Evolutionary conservation across 2,113 vertebrate genomes (phyloP), one percentile per base, ranked within the genome.

Genomic region (Stomatorhinus ivindoensis): DNA sequence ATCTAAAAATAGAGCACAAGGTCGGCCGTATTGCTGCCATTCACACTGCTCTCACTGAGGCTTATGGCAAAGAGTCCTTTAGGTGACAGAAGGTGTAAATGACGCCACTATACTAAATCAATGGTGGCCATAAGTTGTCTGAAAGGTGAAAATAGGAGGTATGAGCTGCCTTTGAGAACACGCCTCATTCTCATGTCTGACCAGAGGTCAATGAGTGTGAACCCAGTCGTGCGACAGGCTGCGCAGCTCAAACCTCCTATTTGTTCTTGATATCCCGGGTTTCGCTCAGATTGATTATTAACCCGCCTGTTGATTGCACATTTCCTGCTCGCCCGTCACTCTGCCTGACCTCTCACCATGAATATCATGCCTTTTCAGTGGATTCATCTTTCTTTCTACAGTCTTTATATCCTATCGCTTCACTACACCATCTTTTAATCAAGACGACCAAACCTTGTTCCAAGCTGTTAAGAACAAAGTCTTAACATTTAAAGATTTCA

Each of bases 211-310:
- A 1, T 44, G 51, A 61, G 39, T 27, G 42, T 9, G 21, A 89
- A 19, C 4, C 21, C 80, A 89, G 73, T 84, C 50, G 48, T 21
- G 73, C 47, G 85, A 47, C 19, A 31, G n/a, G 8, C 92, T 92
- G 90, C 91, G 91, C 53, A 53, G 80, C 92, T 92, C 93, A 94
- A 93, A 93, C 89, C 90, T 47, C 88, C 31, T 94, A 76, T 96
- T 94, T 96, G 94, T 92, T 89, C 39, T 51, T 55, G 73, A 86
- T 91, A 91, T 87, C 46, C 55, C 92, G 51, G 91, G 96, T 98
- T 98, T 97, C 96, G 91, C 93, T 95, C 91, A 92, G 5, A 92
- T 90, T 96, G 96, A 97, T 97, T 73, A 97, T 98, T 98, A 97
- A 97, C 96, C 42, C 35, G 58, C 69, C 4, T 85, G 89, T 90